These are phyloP conservation scores for Ploceus nigricollis DNA, from an alignment of 2,113 vertebrate genomes.

Conservation along the genomic window DNA sequence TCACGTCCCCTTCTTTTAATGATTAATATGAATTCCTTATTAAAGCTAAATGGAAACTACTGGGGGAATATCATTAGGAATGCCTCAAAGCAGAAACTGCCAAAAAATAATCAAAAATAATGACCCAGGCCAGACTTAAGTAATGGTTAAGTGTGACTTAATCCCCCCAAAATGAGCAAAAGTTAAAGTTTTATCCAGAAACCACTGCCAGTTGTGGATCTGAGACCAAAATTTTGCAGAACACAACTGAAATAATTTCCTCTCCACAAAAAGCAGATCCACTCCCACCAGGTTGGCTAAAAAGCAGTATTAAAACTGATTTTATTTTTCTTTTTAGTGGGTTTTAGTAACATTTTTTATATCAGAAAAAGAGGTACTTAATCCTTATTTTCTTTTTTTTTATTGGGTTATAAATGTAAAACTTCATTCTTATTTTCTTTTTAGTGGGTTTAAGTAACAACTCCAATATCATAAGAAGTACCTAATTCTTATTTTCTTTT, in stretches of 20 bases:
- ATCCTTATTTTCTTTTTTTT: neutral
- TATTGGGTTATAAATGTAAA: neutral
- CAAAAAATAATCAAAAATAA: conserved; percentile 58
- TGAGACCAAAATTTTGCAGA: neutral
- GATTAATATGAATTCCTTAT: conserved; percentile 94
- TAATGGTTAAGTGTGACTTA: conserved; percentile 58
- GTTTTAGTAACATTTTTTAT: neutral
- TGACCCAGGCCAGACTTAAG: conserved; percentile 37
- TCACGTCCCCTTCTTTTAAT: conserved; percentile 87
- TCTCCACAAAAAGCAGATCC: neutral
- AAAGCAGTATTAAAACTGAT: neutral
- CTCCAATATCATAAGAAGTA: neutral
- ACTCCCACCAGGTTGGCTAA: neutral
- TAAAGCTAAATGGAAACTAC: conserved; percentile 74
- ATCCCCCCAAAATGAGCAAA: neutral
- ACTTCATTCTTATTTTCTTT: neutral
- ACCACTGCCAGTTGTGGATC: neutral
- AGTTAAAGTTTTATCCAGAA: neutral
- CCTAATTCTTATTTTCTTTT: neutral
- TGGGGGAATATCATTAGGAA: conserved; percentile 69
- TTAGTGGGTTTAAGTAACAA: neutral
- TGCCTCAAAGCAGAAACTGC: conserved; percentile 66
- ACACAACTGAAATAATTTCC: neutral
- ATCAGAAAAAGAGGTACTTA: neutral
- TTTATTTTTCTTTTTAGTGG: neutral